Percentiles rank a stretch among this genome's conserved stretches.
Evolutionary conservation across 2,888 invertebrate species (phyloP).

Genomic region (Agapostemon virescens): DNA sequence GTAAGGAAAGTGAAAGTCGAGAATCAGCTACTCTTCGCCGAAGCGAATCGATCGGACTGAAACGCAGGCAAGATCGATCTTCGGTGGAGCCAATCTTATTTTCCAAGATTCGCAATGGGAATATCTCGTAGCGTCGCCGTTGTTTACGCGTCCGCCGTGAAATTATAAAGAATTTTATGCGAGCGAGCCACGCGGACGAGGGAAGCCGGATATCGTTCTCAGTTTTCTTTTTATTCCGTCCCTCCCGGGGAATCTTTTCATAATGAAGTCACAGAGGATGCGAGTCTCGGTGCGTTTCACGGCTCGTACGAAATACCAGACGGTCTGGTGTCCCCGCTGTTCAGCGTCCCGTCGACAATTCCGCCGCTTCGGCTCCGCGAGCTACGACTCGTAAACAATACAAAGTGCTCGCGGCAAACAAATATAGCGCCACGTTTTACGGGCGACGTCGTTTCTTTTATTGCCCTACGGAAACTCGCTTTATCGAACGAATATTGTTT

Average conservation of each 20-base stretch:
- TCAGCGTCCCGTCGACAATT: constrained; percentile 65
- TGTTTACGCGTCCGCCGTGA: constrained; percentile 12
- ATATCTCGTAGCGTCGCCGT: not conserved
- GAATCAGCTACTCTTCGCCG: too few species aligned
- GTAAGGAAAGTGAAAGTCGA: too few species aligned
- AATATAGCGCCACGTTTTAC: constrained; percentile 69
- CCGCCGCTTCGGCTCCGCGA: constrained; percentile 52
- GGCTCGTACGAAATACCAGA: constrained; percentile 56
- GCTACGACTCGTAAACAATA: constrained; percentile 65
- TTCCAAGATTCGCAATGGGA: not conserved
- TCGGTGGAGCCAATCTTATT: not conserved
- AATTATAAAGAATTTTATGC: constrained; percentile 22
- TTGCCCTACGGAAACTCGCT: constrained; percentile 62
- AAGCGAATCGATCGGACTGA: not conserved
- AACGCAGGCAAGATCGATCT: not conserved
- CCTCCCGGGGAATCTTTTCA: constrained; percentile 55
- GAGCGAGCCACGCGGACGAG: not conserved
- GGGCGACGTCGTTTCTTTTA: constrained; percentile 58
- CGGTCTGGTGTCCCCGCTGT: constrained; percentile 61
- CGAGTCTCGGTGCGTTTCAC: constrained; percentile 55
- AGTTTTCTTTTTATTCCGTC: constrained; percentile 10
- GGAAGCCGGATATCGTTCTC: not conserved
- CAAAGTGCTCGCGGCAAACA: constrained; percentile 66
- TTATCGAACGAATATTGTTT: constrained; percentile 64
- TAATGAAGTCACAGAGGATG: constrained; percentile 68